Evolutionary conservation across 2,113 vertebrate genomes (phyloP), one percentile per base, ranked within the genome.

Genomic region (Oncorhynchus keta): DNA sequence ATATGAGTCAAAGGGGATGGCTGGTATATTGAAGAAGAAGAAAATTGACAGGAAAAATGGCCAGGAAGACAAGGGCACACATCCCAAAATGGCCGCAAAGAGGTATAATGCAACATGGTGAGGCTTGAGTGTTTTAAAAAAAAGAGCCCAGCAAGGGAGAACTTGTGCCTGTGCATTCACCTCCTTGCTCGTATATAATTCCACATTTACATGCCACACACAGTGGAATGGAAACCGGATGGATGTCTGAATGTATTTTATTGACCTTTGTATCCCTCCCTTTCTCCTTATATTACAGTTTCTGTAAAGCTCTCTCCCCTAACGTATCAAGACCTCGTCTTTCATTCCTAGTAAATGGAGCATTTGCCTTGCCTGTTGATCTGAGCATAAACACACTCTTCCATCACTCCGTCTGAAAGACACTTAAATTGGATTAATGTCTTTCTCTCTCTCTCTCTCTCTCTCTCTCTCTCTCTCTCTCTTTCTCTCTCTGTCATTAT

Each of bases 81-180:
- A 72, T 81, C 59, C 71, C 66, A 30, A 26, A 49, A 70, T 49
- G 55, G 24, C 51, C 51, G 57, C 48, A 32, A 76, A 68, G 35
- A 20, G 51, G 64, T 57, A 72, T 75, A 51, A 74, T 66, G 45
- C 24, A 62, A 55, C 22, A 71, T 71, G 24, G 39, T 61, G 78
- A 3, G 28, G 65, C 22, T 32, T 68, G 14, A 32, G 48, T 8
- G 6, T 51, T 68, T 57, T 62, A 65, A 61, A 6, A 32, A n/a
- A 68, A n/a, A 68, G 30, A 72, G 61, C 51, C 49, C 22, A 68
- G 68, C 30, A 76, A 26, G 32, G 22, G 62, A 74, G 28, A 68
- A 57, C 18, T 16, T 32, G 32, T 32, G 32, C 69, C 45, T 62
- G 26, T 75, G 57, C 5, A 48, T n/a, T 39, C 45, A 64, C 72